These are phyloP conservation scores for Drosophila sechellia DNA, from an alignment of 1,140 invertebrate genomes.

Conservation along the genomic window DNA sequence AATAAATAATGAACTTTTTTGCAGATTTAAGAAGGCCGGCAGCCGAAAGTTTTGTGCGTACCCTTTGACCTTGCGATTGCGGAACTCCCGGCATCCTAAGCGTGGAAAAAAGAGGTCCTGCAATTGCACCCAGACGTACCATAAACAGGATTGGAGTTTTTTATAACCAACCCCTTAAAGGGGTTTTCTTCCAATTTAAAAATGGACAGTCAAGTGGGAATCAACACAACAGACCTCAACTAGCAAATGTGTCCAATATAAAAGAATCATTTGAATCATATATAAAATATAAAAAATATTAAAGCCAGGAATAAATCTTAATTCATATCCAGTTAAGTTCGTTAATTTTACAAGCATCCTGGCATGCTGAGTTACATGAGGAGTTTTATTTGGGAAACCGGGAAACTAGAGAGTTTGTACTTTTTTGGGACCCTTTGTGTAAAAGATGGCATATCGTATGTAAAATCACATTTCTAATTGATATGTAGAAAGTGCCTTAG, in stretches of 20 bases:
- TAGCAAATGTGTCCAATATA: too few relatives aligned
- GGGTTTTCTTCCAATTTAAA: too few relatives aligned
- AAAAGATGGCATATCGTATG: background rate
- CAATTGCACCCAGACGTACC: background rate
- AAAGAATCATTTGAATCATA: too few relatives aligned
- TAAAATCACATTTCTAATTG: constrained; percentile 7
- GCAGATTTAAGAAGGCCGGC: background rate
- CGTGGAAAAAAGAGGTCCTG: constrained; percentile 3
- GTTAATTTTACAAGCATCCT: constrained; percentile 52
- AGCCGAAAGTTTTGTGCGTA: background rate
- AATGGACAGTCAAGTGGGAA: background rate
- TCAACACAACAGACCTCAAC: background rate
- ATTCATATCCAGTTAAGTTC: constrained; percentile 29
- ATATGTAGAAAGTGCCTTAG: constrained; percentile 10
- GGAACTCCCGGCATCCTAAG: background rate
- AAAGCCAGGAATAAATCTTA: background rate
- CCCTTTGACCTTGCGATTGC: constrained; percentile 16
- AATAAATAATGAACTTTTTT: constrained; percentile 33
- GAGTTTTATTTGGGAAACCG: constrained; percentile 35
- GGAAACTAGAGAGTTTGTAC: background rate
- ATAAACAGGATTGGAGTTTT: constrained; percentile 1
- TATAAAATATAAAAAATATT: too few relatives aligned
- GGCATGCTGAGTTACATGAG: constrained; percentile 39
- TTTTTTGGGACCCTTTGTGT: background rate
- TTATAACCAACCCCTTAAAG: too few relatives aligned